Evolutionary conservation across 1,140 invertebrate species (phyloP), one percentile per base, ranked within the genome.

Genomic region (Hylaeus anthracinus): DNA sequence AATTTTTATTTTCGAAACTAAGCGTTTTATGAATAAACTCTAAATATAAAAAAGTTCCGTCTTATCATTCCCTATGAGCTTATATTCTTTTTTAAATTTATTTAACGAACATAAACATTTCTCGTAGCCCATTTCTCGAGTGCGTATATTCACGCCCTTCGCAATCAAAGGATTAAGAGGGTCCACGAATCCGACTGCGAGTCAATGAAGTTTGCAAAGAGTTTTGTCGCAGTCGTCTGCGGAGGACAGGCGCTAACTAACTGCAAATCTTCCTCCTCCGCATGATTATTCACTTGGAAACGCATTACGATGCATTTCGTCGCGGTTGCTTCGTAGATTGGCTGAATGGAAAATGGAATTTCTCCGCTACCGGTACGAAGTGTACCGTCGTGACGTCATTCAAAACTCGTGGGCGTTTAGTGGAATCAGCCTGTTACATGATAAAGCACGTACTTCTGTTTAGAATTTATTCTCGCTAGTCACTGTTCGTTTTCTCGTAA

Each of bases 331-430:
- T 64, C 14, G 39, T 51, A 43, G 53, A 75, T 66, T 56, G 41
- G 26, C n/a, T 2, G 4, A 9, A 8, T 53, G 48, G n/a, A 37
- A 64, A 74, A 53, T 53, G 61, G 63, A 64, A 65, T 65, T 53
- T 74, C 63, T 74, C 48, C 9, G 10, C 37, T 2, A 15, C 14
- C 41, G 56, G 26, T 12, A 8, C 37, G 9, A 10, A 26, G 74
- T 51, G 48, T 15, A 39, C 3, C 63, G 6, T 39, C 37, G 37
- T 80, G 78, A 80, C 78, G 78, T 80, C 78, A 80, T 80, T 74
- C 37, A 41, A 61, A 65, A 58, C 55, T 43, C 72, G 78, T 80
- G 63, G 72, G 72, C 78, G 78, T 67, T 53, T 2, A 41, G 15
- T 10, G 10, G 41, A 48, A 58, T 43, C 15, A n/a, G 41, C 10